A percentile compares a stretch with the other conserved stretches of the same genome.
Conservation (phyloP, 1,140 invertebrate species). For the Akabosia matsudoensis region DNA sequence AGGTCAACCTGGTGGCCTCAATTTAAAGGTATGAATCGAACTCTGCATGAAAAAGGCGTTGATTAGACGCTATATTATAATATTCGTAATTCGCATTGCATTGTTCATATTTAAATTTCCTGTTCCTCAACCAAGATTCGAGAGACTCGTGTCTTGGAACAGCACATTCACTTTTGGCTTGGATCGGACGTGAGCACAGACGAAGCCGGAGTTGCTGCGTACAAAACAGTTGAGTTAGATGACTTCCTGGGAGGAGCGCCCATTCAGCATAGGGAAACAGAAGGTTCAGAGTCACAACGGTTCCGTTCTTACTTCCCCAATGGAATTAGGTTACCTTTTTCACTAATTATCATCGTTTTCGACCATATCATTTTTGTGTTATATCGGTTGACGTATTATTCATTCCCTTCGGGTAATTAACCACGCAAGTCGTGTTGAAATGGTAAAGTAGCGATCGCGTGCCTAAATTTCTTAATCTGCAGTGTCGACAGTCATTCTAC, state of each 20-base stretch:
- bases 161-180: conserved; percentile 84
- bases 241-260: conserved; percentile 68
- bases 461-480: too few species aligned
- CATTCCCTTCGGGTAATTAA: conserved; percentile 9
- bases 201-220: conserved; percentile 70
- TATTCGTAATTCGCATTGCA: too few species aligned
- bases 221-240: conserved; percentile 82
- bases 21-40: conserved; percentile 69
- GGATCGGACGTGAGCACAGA: conserved; percentile 70
- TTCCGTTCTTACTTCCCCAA: conserved; percentile 80
- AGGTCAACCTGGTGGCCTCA: conserved; percentile 62
- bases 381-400: too few species aligned
- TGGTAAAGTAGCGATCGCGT: too few species aligned
- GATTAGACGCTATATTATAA: too few species aligned
- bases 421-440: neutral
- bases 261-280: conserved; percentile 74
- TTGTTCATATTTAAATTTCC: too few species aligned
- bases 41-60: too few species aligned
- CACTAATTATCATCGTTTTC: too few species aligned
- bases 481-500: too few species aligned
- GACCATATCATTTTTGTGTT: too few species aligned
- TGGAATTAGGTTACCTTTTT: conserved; percentile 58
- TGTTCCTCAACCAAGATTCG: too few species aligned
- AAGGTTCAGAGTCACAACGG: conserved; percentile 74
- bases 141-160: conserved; percentile 49